Conservation (phyloP, 2,113 vertebrate species). For the Hepsetus odoe region DNA sequence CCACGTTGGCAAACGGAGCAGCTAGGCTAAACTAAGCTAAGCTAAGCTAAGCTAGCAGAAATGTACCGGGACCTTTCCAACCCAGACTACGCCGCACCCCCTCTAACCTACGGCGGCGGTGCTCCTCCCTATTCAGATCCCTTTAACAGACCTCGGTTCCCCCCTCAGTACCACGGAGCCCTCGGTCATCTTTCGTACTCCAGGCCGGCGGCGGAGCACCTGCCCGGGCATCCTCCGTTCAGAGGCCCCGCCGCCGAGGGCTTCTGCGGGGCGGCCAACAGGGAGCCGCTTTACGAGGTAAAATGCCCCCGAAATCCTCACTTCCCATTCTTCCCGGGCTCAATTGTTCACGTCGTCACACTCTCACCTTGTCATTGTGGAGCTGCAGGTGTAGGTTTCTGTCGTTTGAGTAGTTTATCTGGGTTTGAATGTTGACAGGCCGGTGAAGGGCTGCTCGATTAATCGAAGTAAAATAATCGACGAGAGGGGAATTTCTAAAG, state of each 20-base stretch:
- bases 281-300: conserved; percentile 40
- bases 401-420: no score
- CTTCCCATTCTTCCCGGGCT: no score
- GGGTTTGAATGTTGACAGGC: no score
- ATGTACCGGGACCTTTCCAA: conserved; percentile 42
- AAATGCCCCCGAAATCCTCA: no score
- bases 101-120: background rate
- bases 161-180: background rate
- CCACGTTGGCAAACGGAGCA: background rate
- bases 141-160: conserved; percentile 3
- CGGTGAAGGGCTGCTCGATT: no score
- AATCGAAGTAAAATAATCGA: no score
- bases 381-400: no score
- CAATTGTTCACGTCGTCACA: no score
- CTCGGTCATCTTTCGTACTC: background rate
- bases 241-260: background rate
- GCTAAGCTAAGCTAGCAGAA: background rate
- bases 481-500: no score
- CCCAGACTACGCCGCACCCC: conserved; percentile 23
- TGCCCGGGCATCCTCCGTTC: background rate
- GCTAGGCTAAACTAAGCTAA: background rate
- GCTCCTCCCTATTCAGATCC: conserved; percentile 17
- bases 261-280: conserved; percentile 6
- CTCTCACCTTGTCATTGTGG: no score
- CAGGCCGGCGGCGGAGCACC: background rate